These are phyloP conservation scores for Pholis gunnellus DNA, from an alignment of 2,113 vertebrate species.

Conservation along the genomic window DNA sequence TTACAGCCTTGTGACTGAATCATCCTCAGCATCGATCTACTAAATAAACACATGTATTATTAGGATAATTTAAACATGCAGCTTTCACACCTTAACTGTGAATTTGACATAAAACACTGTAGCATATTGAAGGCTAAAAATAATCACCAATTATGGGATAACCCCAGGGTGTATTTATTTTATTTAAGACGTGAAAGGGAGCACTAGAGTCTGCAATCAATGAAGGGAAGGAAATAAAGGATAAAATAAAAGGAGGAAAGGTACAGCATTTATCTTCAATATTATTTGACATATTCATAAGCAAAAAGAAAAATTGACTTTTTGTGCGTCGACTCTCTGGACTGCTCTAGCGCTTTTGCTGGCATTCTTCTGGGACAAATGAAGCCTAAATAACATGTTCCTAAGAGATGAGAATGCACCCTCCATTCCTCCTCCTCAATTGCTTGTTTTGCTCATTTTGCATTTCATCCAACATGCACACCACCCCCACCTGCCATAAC, in stretches of 20 bases:
- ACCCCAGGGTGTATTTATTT: slow-evolving; percentile 16
- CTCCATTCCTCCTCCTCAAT: slow-evolving; percentile 37
- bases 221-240: not conserved
- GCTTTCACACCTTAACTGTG: slow-evolving; percentile 26
- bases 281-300: slow-evolving; percentile 63
- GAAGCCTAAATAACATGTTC: slow-evolving; percentile 52
- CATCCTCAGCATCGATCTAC: not conserved
- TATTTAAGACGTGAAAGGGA: not conserved
- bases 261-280: slow-evolving; percentile 26
- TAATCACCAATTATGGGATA: slow-evolving; percentile 9
- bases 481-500: slow-evolving; percentile 25
- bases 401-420: slow-evolving; percentile 29
- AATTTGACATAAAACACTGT: slow-evolving; percentile 21
- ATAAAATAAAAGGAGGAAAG: not conserved
- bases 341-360: slow-evolving; percentile 53
- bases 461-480: slow-evolving; percentile 42
- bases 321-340: slow-evolving; percentile 47
- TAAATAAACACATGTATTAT: slow-evolving; percentile 33
- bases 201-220: slow-evolving; percentile 5
- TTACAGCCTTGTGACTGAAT: slow-evolving; percentile 5
- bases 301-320: slow-evolving; percentile 27
- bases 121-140: slow-evolving; percentile 3
- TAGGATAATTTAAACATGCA: slow-evolving; percentile 24
- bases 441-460: slow-evolving; percentile 60
- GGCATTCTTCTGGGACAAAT: slow-evolving; percentile 63